These are phyloP conservation scores for Trichechus manatus DNA, from an alignment of 2,113 vertebrate species.

Conservation along the genomic window DNA sequence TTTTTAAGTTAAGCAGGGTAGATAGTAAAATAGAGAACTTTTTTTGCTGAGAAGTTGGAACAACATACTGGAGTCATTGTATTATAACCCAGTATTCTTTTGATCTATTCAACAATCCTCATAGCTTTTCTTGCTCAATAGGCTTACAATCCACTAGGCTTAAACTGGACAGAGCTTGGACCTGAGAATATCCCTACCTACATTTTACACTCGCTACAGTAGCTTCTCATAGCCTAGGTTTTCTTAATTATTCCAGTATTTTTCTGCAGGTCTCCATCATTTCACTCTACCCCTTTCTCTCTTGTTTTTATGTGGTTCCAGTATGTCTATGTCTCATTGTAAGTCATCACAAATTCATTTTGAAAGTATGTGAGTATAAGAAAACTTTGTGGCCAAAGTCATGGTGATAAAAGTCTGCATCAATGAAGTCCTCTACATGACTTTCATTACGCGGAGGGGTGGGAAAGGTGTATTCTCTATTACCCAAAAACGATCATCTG, in stretches of 20 bases:
- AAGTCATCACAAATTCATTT: not conserved
- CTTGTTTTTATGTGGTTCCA: not conserved
- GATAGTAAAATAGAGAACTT: not conserved
- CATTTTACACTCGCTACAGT: not conserved
- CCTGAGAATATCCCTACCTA: not conserved
- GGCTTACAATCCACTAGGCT: not conserved
- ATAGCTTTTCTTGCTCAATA: not conserved
- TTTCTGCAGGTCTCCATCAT: not conserved
- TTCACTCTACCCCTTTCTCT: not conserved
- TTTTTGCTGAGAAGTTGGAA: not conserved
- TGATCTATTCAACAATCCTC: not conserved
- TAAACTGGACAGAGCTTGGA: not conserved
- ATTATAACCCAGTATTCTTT: not conserved
- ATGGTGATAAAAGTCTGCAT: not conserved
- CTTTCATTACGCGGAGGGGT: not conserved
- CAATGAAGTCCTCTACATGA: not conserved
- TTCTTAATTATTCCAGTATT: not conserved
- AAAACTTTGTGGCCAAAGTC: not conserved
- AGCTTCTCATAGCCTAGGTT: not conserved
- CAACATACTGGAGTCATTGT: not conserved
- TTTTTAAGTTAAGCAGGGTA: constrained; percentile 6
- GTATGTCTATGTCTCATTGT: not conserved
- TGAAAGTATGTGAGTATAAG: not conserved
- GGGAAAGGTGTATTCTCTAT: not conserved
- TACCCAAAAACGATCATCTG: not conserved